phyloP scores from a whole-genome alignment of 2,888 invertebrate genomes.

The Amorpha juglandis region DNA sequence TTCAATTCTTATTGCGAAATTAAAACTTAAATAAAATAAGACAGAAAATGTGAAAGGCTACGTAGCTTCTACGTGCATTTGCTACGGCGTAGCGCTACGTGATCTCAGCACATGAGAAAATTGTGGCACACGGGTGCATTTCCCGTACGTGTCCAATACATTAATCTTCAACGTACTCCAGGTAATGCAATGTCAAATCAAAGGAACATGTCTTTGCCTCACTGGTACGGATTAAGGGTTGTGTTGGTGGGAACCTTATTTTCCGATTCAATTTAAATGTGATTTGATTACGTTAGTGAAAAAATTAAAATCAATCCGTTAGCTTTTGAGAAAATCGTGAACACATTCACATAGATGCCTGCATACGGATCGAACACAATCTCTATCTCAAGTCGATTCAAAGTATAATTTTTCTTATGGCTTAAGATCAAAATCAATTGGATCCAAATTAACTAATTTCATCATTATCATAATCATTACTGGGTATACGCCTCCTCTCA shows the following conservation, averaged over 20 bases:
- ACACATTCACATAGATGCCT: too few species aligned
- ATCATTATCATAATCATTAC: too few species aligned
- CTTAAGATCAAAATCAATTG: too few species aligned
- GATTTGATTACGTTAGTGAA: not conserved
- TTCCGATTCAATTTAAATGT: not conserved
- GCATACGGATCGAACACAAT: too few species aligned
- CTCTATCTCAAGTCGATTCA: too few species aligned
- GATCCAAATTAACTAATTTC: too few species aligned
- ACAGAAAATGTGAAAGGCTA: slow-evolving; percentile 10
- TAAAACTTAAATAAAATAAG: slow-evolving; percentile 2
- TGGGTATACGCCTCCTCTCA: too few species aligned
- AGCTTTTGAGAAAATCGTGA: too few species aligned
- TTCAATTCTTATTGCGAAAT: not conserved
- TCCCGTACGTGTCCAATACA: slow-evolving; percentile 25
- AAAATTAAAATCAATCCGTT: not conserved
- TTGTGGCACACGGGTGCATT: slow-evolving; percentile 13
- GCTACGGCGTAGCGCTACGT: slow-evolving; percentile 24
- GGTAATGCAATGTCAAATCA: slow-evolving; percentile 28
- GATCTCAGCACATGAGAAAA: not conserved
- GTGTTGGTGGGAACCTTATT: too few species aligned
- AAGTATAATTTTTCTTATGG: too few species aligned
- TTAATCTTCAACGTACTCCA: slow-evolving; percentile 26
- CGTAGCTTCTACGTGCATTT: slow-evolving; percentile 22
- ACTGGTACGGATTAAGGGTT: slow-evolving; percentile 9
- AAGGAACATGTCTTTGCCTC: slow-evolving; percentile 21